phyloP scores from a whole-genome alignment of 2,113 vertebrate species.

The Setophaga kirtlandii region DNA sequence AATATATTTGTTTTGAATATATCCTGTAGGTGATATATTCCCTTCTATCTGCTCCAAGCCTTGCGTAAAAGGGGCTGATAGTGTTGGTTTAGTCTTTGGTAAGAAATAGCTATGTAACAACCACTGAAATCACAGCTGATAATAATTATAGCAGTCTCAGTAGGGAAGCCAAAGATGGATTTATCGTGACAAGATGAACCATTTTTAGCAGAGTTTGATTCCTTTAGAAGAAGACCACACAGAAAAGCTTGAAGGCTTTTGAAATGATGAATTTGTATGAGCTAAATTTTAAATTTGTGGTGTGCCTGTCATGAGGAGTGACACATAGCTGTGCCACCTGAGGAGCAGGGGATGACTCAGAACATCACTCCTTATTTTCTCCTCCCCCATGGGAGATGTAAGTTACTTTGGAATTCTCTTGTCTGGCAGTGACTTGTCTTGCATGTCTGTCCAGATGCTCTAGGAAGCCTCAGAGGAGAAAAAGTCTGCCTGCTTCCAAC shows the following conservation, averaged over 20 bases:
- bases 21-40: neutral
- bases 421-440: neutral
- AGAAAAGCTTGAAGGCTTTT: neutral
- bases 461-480: neutral
- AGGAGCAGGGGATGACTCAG: neutral
- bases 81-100: neutral
- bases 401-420: conserved; percentile 5
- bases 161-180: neutral
- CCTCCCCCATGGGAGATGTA: neutral
- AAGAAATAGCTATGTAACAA: neutral
- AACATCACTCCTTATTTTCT: neutral
- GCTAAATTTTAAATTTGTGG: neutral
- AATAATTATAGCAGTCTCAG: neutral
- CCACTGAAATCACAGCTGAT: neutral
- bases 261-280: neutral
- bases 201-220: neutral
- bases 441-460: conserved; percentile 9
- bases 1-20: neutral
- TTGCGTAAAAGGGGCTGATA: neutral
- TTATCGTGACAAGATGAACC: neutral
- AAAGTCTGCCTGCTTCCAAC: neutral
- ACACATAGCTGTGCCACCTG: neutral
- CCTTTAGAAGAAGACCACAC: neutral
- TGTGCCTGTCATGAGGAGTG: neutral
- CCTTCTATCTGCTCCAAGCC: neutral